phyloP scores from a whole-genome alignment of 1,140 invertebrate species.

The Battus philenor region DNA sequence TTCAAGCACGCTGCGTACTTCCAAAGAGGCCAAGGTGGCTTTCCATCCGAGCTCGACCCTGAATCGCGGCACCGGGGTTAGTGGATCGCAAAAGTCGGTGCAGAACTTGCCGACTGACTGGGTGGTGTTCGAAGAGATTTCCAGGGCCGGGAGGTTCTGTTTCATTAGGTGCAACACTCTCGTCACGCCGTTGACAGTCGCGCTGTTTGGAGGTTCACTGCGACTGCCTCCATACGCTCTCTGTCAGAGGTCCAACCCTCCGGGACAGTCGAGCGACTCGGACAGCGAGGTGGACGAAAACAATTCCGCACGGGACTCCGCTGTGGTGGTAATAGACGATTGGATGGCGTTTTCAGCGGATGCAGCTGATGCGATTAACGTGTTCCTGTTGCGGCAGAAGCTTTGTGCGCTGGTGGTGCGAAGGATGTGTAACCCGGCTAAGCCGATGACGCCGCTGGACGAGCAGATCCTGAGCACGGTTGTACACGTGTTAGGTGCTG shows the following conservation, averaged over 20 bases:
- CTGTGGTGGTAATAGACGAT: slow-evolving; percentile 80
- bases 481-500: slow-evolving; percentile 81
- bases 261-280: slow-evolving; percentile 74
- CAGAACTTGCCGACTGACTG: slow-evolving; percentile 87
- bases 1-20: slow-evolving; percentile 59
- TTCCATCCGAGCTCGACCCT: slow-evolving; percentile 87
- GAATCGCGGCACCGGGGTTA: slow-evolving; percentile 57
- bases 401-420: slow-evolving; percentile 86
- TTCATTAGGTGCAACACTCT: slow-evolving; percentile 86
- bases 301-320: slow-evolving; percentile 46
- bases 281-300: slow-evolving; percentile 77
- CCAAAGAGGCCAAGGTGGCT: slow-evolving; percentile 84
- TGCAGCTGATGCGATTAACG: slow-evolving; percentile 80
- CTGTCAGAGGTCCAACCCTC: slow-evolving; percentile 60
- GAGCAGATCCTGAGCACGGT: slow-evolving; percentile 84
- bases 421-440: slow-evolving; percentile 83
- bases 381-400: slow-evolving; percentile 85
- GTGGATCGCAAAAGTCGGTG: slow-evolving; percentile 67
- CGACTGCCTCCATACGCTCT: slow-evolving; percentile 75
- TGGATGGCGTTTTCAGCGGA: slow-evolving; percentile 88
- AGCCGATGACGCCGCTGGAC: slow-evolving; percentile 80
- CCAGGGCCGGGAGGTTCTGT: slow-evolving; percentile 78
- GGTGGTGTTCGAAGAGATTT: slow-evolving; percentile 91
- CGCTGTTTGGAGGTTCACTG: slow-evolving; percentile 84
- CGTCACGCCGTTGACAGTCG: slow-evolving; percentile 87